A percentile compares a stretch with the other conserved stretches of the same genome.
Conservation (phyloP, 2,113 vertebrate genomes). For the Lophochroa leadbeateri region DNA sequence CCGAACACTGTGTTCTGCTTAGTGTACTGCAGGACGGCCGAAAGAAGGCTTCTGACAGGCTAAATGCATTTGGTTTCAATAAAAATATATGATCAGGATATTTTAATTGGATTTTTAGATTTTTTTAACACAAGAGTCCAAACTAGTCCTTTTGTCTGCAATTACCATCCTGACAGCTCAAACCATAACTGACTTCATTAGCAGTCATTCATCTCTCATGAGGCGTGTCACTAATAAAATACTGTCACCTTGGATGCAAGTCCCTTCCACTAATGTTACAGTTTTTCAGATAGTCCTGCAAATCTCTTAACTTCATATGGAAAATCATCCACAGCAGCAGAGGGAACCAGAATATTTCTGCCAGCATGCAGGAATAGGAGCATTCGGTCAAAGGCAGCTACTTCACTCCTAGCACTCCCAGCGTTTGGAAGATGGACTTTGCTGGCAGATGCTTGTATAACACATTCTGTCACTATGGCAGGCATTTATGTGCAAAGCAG, state of each 20-base stretch:
- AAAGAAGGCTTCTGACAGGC: too few species aligned
- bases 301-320: neutral
- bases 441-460: neutral
- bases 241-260: neutral
- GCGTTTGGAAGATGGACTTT: neutral
- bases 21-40: too few species aligned
- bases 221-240: neutral
- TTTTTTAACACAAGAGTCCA: neutral
- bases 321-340: neutral
- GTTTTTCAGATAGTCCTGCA: neutral
- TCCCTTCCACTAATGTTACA: neutral
- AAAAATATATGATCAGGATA: neutral
- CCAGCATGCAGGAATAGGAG: neutral
- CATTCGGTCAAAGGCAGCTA: neutral
- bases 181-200: neutral
- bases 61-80: conserved; percentile 7
- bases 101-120: neutral
- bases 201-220: neutral
- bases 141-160: neutral
- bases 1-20: too few species aligned
- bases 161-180: neutral
- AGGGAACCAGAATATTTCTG: neutral
- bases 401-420: neutral
- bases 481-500: neutral
- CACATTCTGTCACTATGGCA: neutral